Conservation (phyloP, 2,113 vertebrate species). For the Istiophorus platypterus region DNA sequence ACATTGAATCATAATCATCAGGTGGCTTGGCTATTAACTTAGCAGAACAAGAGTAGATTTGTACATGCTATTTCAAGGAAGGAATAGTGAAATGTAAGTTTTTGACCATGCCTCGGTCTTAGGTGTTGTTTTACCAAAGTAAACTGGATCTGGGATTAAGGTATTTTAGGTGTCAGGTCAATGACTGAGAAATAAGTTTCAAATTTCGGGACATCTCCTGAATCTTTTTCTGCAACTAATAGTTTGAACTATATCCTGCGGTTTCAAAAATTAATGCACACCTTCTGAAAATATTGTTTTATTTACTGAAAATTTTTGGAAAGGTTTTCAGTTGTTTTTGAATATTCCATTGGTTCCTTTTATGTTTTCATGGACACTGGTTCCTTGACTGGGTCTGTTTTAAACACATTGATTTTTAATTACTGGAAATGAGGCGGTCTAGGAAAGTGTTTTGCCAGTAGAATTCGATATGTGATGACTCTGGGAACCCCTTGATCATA, state of each 20-base stretch:
- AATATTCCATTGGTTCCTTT: background rate
- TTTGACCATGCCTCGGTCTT: background rate
- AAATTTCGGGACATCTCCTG: background rate
- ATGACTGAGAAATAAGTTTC: background rate
- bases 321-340: background rate
- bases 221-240: background rate
- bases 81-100: background rate
- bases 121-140: background rate
- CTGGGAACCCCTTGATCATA: conserved; percentile 1
- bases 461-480: conserved; percentile 6
- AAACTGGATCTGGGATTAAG: background rate
- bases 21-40: background rate
- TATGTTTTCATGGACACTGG: conserved; percentile 2
- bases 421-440: background rate
- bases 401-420: conserved; percentile 12
- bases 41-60: conserved; percentile 3
- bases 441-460: conserved; percentile 24
- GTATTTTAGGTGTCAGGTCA: background rate
- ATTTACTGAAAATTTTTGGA: too few relatives aligned
- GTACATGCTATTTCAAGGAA: background rate
- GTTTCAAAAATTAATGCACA: background rate
- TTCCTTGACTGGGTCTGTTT: background rate
- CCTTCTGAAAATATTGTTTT: background rate
- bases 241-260: background rate
- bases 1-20: conserved; percentile 29